A percentile compares a stretch with the other conserved stretches of the same genome.
Evolutionary conservation across 2,888 invertebrate genomes (phyloP).

Genomic region (Metopia argyrocephala): DNA sequence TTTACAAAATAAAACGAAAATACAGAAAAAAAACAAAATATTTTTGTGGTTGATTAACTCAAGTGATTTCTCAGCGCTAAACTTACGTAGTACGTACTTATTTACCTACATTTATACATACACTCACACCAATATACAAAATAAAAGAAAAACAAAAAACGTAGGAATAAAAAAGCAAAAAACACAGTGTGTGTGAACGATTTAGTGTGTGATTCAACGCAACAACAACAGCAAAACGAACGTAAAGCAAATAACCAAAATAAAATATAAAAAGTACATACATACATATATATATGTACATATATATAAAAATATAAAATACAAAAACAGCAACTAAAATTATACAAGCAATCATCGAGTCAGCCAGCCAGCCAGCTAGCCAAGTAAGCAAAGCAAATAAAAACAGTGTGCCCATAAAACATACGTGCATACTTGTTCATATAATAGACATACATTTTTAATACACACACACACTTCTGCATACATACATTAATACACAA

Average conservation of each 20-base stretch:
- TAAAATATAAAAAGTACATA: slow-evolving; percentile 36
- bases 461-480: neutral
- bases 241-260: slow-evolving; percentile 57
- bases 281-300: too few relatives aligned
- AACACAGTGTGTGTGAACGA: slow-evolving; percentile 28
- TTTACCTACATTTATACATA: slow-evolving; percentile 50
- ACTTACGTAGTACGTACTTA: slow-evolving; percentile 59
- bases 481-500: slow-evolving; percentile 6
- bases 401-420: slow-evolving; percentile 44
- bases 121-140: neutral
- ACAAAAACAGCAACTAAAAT: slow-evolving; percentile 51
- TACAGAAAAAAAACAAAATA: slow-evolving; percentile 15
- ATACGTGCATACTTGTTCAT: slow-evolving; percentile 26
- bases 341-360: slow-evolving; percentile 58
- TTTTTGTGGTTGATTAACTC: slow-evolving; percentile 51
- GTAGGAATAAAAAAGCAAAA: neutral
- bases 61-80: slow-evolving; percentile 56
- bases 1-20: slow-evolving; percentile 34
- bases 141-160: slow-evolving; percentile 11
- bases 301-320: too few relatives aligned
- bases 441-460: slow-evolving; percentile 19
- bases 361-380: slow-evolving; percentile 34
- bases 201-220: slow-evolving; percentile 61
- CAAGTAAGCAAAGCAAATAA: slow-evolving; percentile 55
- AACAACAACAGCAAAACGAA: too few relatives aligned